Base-by-base conservation (phyloP, 2,797 vertebrate species). In the Halcyon smyrnensis region DNA sequence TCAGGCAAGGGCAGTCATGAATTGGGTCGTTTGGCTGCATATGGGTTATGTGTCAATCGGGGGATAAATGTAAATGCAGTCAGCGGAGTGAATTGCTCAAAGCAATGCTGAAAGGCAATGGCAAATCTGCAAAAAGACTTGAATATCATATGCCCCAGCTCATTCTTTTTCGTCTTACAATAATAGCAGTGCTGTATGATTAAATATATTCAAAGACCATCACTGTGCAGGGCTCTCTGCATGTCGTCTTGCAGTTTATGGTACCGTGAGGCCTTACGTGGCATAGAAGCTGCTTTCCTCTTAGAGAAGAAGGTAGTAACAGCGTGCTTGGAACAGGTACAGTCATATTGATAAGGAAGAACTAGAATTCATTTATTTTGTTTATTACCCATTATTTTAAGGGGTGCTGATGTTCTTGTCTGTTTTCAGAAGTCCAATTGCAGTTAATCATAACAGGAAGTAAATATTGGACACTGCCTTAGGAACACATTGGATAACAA, bases 371-470 rank as follows among this genome's bases (percentile, higher is more conserved):
- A 57, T 60, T 79, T 71, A 5, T 56, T 81, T 59, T 82, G 18
- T 63, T 94, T 90, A 87, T 84, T 92, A 56, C 28, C 8, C 5
- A 27, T 67, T 78, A 69, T 93, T 94, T 78, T 73, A 68, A 90
- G 74, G 56, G 48, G 27, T 16, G 16, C 64, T 91, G 62, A 68
- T 69, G 60, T 50, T 57, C 65, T 77, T 62, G 36, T 54, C 69
- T 81, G 6, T 81, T 84, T 96, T 76, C 82, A 56, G 23, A 25
- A 60, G 69, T 30, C 48, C 13, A 16, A 18, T 14, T 85, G 63
- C 78, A n/a, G 11, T 65, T 78, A 75, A 64, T 85, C 37, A 2
- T 76, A 88, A 79, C 56, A 65, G 78, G 76, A 91, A 88, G 87
- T 28, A 69, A 95, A 75, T 62, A 90, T 12, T 84, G 57, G 59